Conservation (phyloP, 92 coral and sea anemone genomes). For the Epizoanthus illoricatus region DNA sequence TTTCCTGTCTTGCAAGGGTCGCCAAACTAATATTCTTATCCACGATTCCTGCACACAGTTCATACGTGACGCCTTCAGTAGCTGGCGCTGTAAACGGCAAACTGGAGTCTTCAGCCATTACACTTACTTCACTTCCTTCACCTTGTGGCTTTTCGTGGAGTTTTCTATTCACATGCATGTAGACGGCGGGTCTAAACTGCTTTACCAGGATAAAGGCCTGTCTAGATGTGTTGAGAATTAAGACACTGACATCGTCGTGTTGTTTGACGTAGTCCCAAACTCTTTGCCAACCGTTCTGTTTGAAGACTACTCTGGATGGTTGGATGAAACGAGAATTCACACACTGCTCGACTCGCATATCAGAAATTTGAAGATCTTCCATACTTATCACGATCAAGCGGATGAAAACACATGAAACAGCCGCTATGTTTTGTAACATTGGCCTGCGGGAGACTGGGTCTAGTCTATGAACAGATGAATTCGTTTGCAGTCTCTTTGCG, state of each 20-base stretch:
- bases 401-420: too few relatives aligned
- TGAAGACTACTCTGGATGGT: constrained; percentile 84
- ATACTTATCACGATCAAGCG: constrained; percentile 10
- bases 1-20: constrained; percentile 79
- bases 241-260: constrained; percentile 68
- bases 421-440: constrained; percentile 10
- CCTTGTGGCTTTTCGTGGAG: constrained; percentile 40
- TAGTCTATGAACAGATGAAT: background rate
- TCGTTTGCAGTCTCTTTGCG: too few relatives aligned
- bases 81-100: constrained; percentile 69
- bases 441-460: constrained; percentile 12
- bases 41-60: constrained; percentile 95
- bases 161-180: constrained; percentile 85
- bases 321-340: constrained; percentile 77
- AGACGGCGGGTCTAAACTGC: constrained; percentile 89
- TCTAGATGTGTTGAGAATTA: constrained; percentile 87
- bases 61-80: constrained; percentile 85
- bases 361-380: constrained; percentile 64
- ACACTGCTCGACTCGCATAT: constrained; percentile 83
- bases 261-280: constrained; percentile 93
- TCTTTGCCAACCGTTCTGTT: constrained; percentile 86
- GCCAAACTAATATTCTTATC: constrained; percentile 74
- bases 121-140: constrained; percentile 53
- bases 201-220: constrained; percentile 91
- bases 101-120: constrained; percentile 65